phyloP scores from a whole-genome alignment of 2,888 invertebrate genomes.

The Sylvicola fuscatus region DNA sequence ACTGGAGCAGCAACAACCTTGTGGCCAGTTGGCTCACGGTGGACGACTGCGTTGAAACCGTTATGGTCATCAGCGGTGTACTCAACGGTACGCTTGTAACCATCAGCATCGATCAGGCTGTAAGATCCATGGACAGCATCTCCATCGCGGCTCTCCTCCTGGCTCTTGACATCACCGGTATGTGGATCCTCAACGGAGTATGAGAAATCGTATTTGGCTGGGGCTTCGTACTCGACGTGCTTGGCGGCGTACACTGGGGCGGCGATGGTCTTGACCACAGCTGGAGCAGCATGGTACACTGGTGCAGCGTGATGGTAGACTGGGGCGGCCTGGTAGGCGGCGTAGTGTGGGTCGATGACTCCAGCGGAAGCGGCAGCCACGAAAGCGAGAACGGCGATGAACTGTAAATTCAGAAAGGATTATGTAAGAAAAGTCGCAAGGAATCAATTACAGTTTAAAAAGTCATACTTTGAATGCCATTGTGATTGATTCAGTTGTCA shows the following conservation, averaged over 20 bases:
- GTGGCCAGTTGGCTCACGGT: slow-evolving; percentile 26
- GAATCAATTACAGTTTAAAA: no score
- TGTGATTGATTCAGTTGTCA: no score
- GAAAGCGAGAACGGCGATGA: not conserved
- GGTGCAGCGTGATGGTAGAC: not conserved
- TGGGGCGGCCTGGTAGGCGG: slow-evolving; percentile 1
- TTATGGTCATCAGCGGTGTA: slow-evolving; percentile 29
- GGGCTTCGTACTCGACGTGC: slow-evolving; percentile 15
- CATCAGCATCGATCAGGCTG: slow-evolving; percentile 30
- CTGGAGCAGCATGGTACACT: slow-evolving; percentile 1
- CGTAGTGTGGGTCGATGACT: not conserved
- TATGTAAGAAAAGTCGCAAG: no score
- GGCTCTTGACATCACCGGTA: slow-evolving; percentile 31
- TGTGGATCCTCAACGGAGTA: slow-evolving; percentile 28
- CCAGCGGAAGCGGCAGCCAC: not conserved
- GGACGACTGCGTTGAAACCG: slow-evolving; percentile 32
- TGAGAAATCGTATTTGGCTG: slow-evolving; percentile 27
- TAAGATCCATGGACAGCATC: slow-evolving; percentile 30
- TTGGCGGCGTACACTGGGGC: not conserved
- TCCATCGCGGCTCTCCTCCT: slow-evolving; percentile 29
- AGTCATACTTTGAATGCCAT: no score
- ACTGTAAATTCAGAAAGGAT: no score
- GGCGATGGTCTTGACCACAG: not conserved
- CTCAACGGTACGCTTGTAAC: slow-evolving; percentile 28
- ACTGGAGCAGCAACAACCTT: slow-evolving; percentile 15